Base-by-base conservation (phyloP, 1,140 invertebrate genomes). In the Macrotrachela quadricornifera region DNA sequence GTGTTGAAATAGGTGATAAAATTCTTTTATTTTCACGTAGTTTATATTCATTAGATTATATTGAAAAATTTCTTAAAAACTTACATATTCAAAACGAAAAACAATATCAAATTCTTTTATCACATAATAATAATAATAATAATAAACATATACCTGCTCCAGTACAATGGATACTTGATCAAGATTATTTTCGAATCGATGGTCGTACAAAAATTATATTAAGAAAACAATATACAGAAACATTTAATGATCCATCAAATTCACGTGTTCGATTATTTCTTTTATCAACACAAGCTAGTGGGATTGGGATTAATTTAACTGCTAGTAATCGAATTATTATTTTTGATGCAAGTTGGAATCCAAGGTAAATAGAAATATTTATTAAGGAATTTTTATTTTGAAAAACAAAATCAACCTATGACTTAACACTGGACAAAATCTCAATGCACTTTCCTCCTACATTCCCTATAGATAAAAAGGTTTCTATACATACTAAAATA, bases 321-420 rank as follows among this genome's bases (percentile, higher is more conserved):
- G 85, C 81, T 0, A 91, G 92, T 2, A 97, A 96, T 70, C 75
- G 92, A 54, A 88, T 95, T 1, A 80, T 99, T 15, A 85, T 97
- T 46, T 92, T 97, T 68, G 91, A 96, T 71, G 86, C 87, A 2
- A 88, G 82, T 12, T 97, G 90, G 88, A 97, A 97, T 75, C 91
- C 91, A 8, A 85, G 21, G 21, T 30, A 4, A 30, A 8, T 30
- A 30, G n/a, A n/a, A n/a, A n/a, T n/a, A n/a, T n/a, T n/a, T n/a
- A n/a, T n/a, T n/a, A n/a, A n/a, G n/a, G n/a, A n/a, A n/a, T n/a
- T n/a, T n/a, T n/a, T n/a, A n/a, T n/a, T n/a, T n/a, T n/a, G n/a
- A n/a, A n/a, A n/a, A n/a, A n/a, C n/a, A n/a, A n/a, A n/a, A n/a
- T n/a, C n/a, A n/a, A n/a, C n/a, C n/a, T n/a, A n/a, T n/a, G n/a